phyloP scores from a whole-genome alignment of 2,113 vertebrate genomes.

The Odocoileus hemionus region DNA sequence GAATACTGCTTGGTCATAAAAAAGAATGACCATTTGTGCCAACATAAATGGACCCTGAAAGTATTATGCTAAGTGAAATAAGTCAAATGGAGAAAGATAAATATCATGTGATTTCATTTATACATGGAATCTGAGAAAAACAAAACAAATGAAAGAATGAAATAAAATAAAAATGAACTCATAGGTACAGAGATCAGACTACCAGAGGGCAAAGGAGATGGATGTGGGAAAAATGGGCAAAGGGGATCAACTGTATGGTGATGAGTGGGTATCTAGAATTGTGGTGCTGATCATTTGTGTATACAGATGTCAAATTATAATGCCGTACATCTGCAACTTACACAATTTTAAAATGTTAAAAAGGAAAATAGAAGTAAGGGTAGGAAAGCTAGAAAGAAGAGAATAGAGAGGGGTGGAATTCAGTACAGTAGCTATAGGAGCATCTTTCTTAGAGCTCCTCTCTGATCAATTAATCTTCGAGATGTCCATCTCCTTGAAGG shows the following conservation, averaged over 20 bases:
- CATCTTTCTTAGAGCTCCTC: background rate
- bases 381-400: background rate
- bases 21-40: background rate
- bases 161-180: background rate
- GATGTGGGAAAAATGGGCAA: background rate
- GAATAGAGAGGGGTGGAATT: background rate
- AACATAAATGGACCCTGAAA: background rate
- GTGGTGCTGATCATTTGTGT: background rate
- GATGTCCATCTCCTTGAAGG: background rate
- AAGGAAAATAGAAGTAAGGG: fast-evolving
- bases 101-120: background rate
- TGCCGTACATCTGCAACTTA: background rate
- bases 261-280: background rate
- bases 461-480: background rate
- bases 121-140: background rate
- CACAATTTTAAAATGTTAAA: background rate
- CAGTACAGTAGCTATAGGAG: background rate
- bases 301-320: background rate
- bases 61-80: background rate
- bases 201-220: background rate
- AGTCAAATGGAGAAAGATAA: background rate
- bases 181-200: background rate
- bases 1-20: background rate
- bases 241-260: background rate
- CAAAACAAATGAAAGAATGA: background rate